These are phyloP conservation scores for Dromius quadrimaculatus DNA, from an alignment of 2,888 invertebrate genomes.

Conservation along the genomic window DNA sequence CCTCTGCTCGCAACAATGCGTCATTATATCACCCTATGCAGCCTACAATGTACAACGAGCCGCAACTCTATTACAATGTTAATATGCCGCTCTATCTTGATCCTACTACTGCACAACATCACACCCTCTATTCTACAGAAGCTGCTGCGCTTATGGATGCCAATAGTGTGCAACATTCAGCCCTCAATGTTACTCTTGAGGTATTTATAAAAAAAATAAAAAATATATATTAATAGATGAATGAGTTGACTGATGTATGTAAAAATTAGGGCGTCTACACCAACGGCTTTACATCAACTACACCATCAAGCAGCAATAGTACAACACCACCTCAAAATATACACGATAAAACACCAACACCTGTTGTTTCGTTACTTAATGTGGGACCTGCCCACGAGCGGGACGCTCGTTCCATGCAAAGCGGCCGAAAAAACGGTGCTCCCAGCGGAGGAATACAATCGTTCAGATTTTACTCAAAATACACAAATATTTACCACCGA, in stretches of 20 bases:
- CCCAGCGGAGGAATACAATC: constrained; percentile 4
- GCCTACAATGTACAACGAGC: constrained; percentile 41
- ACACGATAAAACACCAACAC: constrained; percentile 52
- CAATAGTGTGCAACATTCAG: too few species aligned
- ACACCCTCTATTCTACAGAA: constrained; percentile 55
- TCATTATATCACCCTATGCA: constrained; percentile 52
- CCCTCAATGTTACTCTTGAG: background rate
- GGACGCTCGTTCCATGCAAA: constrained; percentile 64
- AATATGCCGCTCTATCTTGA: constrained; percentile 63
- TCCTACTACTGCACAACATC: constrained; percentile 56
- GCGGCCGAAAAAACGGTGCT: constrained; percentile 59
- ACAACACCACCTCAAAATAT: constrained; percentile 6
- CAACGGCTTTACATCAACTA: background rate
- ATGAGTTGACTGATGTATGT: too few species aligned
- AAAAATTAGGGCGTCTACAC: background rate
- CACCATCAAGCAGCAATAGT: constrained; percentile 11
- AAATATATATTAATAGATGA: too few species aligned
- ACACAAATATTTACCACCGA: constrained; percentile 34
- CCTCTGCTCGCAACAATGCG: constrained; percentile 1
- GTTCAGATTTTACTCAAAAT: constrained; percentile 31
- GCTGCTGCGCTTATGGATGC: constrained; percentile 60
- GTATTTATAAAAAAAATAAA: background rate
- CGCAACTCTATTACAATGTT: constrained; percentile 60
- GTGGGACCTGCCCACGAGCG: constrained; percentile 65
- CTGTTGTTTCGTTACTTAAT: constrained; percentile 64